phyloP scores from a whole-genome alignment of 2,113 vertebrate genomes.

The Scolopax mira region DNA sequence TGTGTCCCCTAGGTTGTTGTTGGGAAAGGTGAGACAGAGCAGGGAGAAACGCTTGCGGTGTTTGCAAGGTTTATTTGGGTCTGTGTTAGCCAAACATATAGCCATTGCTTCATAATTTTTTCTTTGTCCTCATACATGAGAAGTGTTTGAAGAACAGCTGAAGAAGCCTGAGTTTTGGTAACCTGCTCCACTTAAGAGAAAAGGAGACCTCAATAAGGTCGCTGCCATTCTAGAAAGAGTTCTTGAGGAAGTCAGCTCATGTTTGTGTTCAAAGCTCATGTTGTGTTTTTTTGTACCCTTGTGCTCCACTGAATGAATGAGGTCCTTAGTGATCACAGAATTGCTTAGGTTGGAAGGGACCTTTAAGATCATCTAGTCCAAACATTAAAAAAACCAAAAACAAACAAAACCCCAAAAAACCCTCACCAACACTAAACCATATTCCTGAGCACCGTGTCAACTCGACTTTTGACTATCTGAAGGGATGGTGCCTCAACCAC shows the following conservation, averaged over 20 bases:
- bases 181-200: neutral
- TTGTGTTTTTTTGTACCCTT: neutral
- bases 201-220: neutral
- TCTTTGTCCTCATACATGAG: neutral
- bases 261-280: neutral
- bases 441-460: too few species aligned
- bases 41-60: accelerated
- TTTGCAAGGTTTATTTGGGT: neutral
- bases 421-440: too few species aligned
- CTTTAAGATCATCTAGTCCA: too few species aligned
- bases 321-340: neutral
- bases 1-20: accelerated
- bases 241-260: neutral
- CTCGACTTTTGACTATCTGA: too few species aligned
- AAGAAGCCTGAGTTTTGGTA: neutral
- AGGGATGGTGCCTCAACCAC: too few species aligned
- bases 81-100: accelerated
- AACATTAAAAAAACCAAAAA: too few species aligned
- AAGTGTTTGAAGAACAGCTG: neutral
- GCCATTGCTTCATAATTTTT: accelerated
- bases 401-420: too few species aligned
- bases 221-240: accelerated
- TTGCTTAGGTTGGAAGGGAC: too few species aligned
- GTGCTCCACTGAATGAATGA: accelerated
- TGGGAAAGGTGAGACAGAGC: neutral